Base-by-base conservation (phyloP, 2,888 invertebrate genomes). In the Heliconius charithonia region DNA sequence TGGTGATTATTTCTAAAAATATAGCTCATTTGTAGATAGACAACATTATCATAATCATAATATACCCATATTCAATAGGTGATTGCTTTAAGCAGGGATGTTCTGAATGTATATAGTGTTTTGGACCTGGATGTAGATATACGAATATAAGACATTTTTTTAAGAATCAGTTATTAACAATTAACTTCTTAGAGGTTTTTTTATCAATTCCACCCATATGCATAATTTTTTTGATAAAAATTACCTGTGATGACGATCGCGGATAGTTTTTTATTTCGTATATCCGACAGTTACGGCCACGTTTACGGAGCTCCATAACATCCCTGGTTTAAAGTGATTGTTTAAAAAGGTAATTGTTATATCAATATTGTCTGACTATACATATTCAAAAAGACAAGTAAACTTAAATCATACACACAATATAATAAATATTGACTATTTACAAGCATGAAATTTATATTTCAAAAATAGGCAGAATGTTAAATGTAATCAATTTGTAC, bases 1-100 rank as follows among this genome's bases (percentile, higher is more conserved):
- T 77, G 65, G 71, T 77, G 65, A 65, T 72, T 37, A 72, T 71
- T 70, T 72, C 27, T 76, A 59, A 72, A 37, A 72, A 59, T 59
- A 59, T 59, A 59, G 37, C 32, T 32, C 4, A 71, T 56, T 56
- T 29, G 41, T 62, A 27, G 27, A 45, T 41, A 45, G 45, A 45
- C 65, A 74, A 10, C 45, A 63, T 74, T 37, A 32, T 74, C 25
- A 41, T 70, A 37, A 16, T 27, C 29, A 45, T 59, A 12, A 56
- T 25, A 69, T 25, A 41, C 45, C 16, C 25, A 69, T 67, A 67
- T 37, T 37, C n/a, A n/a, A 25, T 41, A 41, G 16, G 9, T 25
- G n/a, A n/a, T 69, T 6, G 45, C 45, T 6, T 51, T 19, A 4
- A 19, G 51, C 51, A 51, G 51, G 19, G 51, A 51, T 22, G 22